Evolutionary conservation across 2,888 invertebrate genomes (phyloP), one percentile per base, ranked within the genome.

Genomic region (Iphiclides podalirius): DNA sequence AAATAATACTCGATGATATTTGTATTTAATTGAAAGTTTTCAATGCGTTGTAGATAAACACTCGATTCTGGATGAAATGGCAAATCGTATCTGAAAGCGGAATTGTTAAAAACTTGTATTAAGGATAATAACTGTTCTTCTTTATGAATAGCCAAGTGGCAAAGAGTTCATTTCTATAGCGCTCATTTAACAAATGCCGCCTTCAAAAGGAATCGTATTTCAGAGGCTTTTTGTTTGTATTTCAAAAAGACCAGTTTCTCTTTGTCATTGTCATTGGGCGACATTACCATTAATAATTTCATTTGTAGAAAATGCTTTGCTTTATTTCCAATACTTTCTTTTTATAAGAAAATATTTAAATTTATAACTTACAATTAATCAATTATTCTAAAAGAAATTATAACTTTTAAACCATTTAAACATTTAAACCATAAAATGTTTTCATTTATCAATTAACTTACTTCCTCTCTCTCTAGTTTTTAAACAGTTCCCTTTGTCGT

Each of bases 151-250:
- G 40, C n/a, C 14, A 40, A 41, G 28, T 17, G 13, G 26, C 38
- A 33, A 43, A 33, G 43, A 28, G 12, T 39, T 34, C 37, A 31
- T 49, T 49, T 49, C 43, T 38, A 34, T 38, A 49, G 38, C 26
- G 34, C 43, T 39, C 43, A 44, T 44, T 49, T 28, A 44, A 34
- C 43, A 44, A 49, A 31, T 31, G 38, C 37, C 15, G 33, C n/a
- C 39, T 49, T 49, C 16, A 49, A 49, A 44, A 35, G 42, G 34
- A 26, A 36, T 41, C 34, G n/a, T 26, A 43, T 38, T 43, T 38
- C 34, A 26, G 15, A 38, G 12, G 7, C 26, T 39, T 44, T 47
- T 49, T 49, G 15, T 44, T 39, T 20, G 26, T 34, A 39, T 39
- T 49, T 49, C 14, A 34, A 43, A 42, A 49, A 37, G 43, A 43